Base-by-base conservation (phyloP, 1,140 invertebrate genomes). In the Drosophila watanabei region DNA sequence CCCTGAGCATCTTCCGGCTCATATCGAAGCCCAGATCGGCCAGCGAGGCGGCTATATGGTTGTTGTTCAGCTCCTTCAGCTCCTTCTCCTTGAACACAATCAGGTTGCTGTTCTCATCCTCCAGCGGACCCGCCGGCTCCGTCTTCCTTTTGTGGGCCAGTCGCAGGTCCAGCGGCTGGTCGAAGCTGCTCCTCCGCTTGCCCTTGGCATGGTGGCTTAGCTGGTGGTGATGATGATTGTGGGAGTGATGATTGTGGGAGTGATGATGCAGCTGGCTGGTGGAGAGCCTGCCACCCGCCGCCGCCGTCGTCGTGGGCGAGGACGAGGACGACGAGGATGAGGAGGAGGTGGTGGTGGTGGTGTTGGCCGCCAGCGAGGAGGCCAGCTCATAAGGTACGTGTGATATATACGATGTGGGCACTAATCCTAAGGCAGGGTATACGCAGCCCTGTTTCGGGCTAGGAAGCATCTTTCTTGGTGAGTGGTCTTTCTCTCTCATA, bases 401-500 rank as follows among this genome's bases (percentile, higher is more conserved):
- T 80, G 93, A 91, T 86, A 89, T 83, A 83, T 87, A 92, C 69
- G 92, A 90, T 64, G 92, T 56, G 68, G 95, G 94, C 59, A 95
- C 94, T 70, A 94, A 93, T 35, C 95, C 94, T 85, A 95, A 95
- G 70, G 95, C 85, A 30, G 96, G 96, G 92, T 96, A 96, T 48
- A 96, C 95, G 77, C 95, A 95, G 54, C 95, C 96, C 91, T 96
- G 96, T 91, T 96, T 96, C 43, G 96, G 96, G 87, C 95, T 96
- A 88, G 95, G 95, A 86, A 95, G 93, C 96, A 96, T 96, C 94
- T 97, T 96, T 89, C 96, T 94, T 69, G 96, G 96, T 84, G 95
- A 96, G 71, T 96, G 96, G 94, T 97, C 96, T 93, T 97, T 97
- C 94, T 97, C 96, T 93, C 96, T 95, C 96, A 97, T 96, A 88